Conservation (phyloP, 2,113 vertebrate species). For the Phylloscopus trochilus region DNA sequence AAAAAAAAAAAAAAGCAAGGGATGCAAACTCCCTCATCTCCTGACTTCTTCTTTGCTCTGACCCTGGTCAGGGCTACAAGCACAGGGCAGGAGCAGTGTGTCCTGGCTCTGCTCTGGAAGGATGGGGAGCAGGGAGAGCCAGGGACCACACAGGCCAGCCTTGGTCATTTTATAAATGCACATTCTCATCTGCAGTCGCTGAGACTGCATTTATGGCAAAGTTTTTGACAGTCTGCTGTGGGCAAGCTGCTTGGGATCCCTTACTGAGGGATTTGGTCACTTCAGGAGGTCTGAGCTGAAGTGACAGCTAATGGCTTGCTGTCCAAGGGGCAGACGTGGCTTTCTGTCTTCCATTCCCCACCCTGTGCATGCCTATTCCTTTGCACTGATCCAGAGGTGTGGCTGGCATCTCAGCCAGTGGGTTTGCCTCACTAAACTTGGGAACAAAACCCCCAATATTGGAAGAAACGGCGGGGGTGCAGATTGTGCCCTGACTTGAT, state of each 20-base stretch:
- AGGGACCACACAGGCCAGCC: background rate
- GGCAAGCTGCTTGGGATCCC: background rate
- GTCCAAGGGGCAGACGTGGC: background rate
- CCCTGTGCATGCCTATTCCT: background rate
- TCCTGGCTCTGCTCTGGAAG: background rate
- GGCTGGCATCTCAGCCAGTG: background rate
- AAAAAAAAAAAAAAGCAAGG: background rate
- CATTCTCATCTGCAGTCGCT: background rate
- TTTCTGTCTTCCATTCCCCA: background rate
- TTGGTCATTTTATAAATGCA: background rate
- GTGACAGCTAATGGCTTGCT: background rate
- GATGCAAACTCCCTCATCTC: background rate
- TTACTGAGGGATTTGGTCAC: background rate
- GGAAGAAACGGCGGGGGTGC: background rate
- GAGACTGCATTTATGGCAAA: background rate
- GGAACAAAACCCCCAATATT: background rate
- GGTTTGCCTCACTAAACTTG: background rate
- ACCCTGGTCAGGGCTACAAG: background rate
- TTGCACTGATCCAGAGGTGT: background rate
- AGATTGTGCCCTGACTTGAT: background rate
- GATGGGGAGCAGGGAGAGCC: background rate
- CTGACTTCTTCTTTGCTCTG: background rate
- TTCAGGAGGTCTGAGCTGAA: background rate
- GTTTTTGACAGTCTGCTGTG: background rate
- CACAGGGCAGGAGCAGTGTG: background rate